Conservation (phyloP, 2,888 invertebrate genomes). For the Trissolcus japonicus region DNA sequence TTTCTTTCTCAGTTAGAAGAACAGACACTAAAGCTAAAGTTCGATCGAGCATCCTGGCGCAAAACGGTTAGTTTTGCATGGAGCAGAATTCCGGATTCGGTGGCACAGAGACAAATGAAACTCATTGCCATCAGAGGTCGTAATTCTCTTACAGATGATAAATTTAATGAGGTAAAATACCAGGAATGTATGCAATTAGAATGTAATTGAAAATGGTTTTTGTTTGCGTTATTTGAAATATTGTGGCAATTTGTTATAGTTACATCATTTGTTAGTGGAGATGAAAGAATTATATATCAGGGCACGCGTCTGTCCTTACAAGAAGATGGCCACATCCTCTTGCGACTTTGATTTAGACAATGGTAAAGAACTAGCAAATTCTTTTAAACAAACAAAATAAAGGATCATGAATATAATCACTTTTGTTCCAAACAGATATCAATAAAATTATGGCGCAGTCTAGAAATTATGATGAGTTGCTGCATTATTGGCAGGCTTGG, state of each 20-base stretch:
- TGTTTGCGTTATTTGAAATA: not conserved
- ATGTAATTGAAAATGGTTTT: not conserved
- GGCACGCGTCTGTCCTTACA: conserved; percentile 84
- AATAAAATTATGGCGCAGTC: conserved; percentile 83
- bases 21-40: conserved; percentile 83
- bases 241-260: conserved; percentile 76
- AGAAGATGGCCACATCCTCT: conserved; percentile 71
- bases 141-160: conserved; percentile 85
- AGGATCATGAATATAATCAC: not conserved
- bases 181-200: not conserved
- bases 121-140: conserved; percentile 84
- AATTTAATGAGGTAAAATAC: conserved; percentile 82
- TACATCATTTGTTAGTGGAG: conserved; percentile 84
- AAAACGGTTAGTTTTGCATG: conserved; percentile 84
- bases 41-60: conserved; percentile 86
- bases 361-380: conserved; percentile 65
- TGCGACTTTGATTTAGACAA: conserved; percentile 77
- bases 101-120: conserved; percentile 82
- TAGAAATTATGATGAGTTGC: conserved; percentile 84
- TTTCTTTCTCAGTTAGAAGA: conserved; percentile 79
- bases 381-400: not conserved
- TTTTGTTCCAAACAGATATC: conserved; percentile 71
- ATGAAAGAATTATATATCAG: conserved; percentile 88
- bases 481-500: conserved; percentile 89
- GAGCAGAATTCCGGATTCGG: conserved; percentile 82